Conservation (phyloP, 2,797 vertebrate genomes). For the Harpagifer antarcticus region DNA sequence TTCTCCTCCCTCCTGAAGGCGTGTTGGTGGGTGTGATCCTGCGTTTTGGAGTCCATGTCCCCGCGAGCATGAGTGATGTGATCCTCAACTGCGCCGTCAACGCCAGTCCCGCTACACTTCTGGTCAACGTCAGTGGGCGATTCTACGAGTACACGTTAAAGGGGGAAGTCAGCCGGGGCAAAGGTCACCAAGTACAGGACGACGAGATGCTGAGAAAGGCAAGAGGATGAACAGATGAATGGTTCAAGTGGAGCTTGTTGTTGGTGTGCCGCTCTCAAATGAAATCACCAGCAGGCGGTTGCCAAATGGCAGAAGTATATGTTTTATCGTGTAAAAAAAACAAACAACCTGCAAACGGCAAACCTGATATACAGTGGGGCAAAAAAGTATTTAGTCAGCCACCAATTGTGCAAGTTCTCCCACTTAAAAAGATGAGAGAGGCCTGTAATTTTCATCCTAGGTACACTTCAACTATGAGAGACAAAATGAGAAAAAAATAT, state of each 20-base stretch:
- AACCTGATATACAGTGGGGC: too few relatives aligned
- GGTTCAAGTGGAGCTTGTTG: not conserved
- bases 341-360: not conserved
- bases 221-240: constrained; percentile 52
- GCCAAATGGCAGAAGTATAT: not conserved
- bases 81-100: constrained; percentile 92
- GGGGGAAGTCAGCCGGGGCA: constrained; percentile 91
- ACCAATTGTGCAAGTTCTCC: too few relatives aligned
- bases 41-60: constrained; percentile 93
- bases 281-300: not conserved
- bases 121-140: constrained; percentile 95
- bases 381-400: too few relatives aligned
- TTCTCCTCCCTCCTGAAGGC: constrained; percentile 78
- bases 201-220: constrained; percentile 98
- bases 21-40: constrained; percentile 94
- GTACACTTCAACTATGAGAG: too few relatives aligned
- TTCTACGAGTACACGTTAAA: constrained; percentile 96
- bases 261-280: not conserved
- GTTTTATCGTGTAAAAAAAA: not conserved
- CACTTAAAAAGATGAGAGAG: too few relatives aligned
- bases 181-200: constrained; percentile 92
- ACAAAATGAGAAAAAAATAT: too few relatives aligned
- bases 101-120: constrained; percentile 90
- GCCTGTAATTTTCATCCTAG: too few relatives aligned
- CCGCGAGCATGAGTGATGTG: constrained; percentile 89